A percentile compares a stretch with the other conserved stretches of the same genome.
Evolutionary conservation across 2,888 invertebrate species (phyloP).

Genomic region (Acrobasis suavella): DNA sequence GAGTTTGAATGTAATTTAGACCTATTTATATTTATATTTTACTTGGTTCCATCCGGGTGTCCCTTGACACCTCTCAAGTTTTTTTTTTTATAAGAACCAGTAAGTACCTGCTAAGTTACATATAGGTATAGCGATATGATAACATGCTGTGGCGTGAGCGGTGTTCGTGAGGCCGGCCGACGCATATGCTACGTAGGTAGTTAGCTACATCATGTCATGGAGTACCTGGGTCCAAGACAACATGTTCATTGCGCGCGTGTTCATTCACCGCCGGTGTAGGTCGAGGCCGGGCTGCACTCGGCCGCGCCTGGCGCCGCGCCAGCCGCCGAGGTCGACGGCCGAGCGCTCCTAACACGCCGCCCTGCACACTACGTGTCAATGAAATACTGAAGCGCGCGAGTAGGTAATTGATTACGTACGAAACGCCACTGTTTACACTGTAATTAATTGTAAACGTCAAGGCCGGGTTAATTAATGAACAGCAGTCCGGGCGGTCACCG

Average conservation of each 20-base stretch:
- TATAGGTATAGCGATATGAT: no score
- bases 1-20: no score
- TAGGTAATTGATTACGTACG: slow-evolving; percentile 7
- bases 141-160: no score
- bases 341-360: neutral
- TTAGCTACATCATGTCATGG: no score
- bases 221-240: no score
- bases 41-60: no score
- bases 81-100: no score
- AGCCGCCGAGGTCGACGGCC: slow-evolving; percentile 16
- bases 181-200: no score
- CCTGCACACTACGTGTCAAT: slow-evolving; percentile 3
- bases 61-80: no score
- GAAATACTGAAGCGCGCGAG: slow-evolving; percentile 10
- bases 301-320: slow-evolving; percentile 1
- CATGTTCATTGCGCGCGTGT: neutral
- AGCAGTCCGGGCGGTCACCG: slow-evolving; percentile 6
- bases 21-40: no score
- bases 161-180: no score
- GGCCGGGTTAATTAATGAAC: slow-evolving; percentile 14
- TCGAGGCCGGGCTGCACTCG: slow-evolving; percentile 19
- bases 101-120: no score
- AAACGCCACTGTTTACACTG: slow-evolving; percentile 18
- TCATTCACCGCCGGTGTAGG: slow-evolving; percentile 23
- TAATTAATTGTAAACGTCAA: slow-evolving; percentile 11